Evolutionary conservation across 2,113 vertebrate species (phyloP).

Genomic region (Alligator sinensis): DNA sequence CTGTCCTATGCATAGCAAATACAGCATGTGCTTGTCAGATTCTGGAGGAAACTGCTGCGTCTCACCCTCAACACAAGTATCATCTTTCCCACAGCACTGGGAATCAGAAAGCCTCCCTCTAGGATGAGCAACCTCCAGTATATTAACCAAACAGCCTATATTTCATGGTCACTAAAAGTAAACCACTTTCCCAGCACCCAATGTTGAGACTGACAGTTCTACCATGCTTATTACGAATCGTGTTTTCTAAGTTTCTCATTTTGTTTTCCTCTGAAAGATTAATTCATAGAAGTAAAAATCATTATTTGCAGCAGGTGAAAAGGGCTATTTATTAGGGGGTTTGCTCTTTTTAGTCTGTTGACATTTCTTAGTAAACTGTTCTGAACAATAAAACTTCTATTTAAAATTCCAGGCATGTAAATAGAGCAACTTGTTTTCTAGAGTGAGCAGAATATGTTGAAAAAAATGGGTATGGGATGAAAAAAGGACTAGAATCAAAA

Average conservation of each 20-base stretch:
- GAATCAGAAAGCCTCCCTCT: not conserved
- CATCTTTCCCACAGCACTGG: conserved; percentile 4
- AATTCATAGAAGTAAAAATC: not conserved
- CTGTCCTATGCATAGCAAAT: not conserved
- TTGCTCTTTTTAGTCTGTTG: too few relatives aligned
- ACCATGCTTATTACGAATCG: not conserved
- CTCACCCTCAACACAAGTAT: conserved; percentile 8
- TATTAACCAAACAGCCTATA: not conserved
- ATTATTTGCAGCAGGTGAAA: not conserved
- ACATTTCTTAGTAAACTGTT: not conserved
- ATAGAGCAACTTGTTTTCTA: not conserved
- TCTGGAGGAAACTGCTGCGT: conserved; percentile 1
- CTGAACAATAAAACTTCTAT: not conserved
- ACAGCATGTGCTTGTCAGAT: not conserved
- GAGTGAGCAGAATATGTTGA: not conserved
- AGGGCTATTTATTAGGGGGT: too few relatives aligned
- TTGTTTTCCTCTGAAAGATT: not conserved
- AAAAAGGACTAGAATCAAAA: not conserved
- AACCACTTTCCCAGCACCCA: not conserved
- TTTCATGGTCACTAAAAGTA: not conserved
- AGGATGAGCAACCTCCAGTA: not conserved
- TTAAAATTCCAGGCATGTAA: not conserved
- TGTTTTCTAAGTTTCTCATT: not conserved
- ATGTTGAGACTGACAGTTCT: not conserved
- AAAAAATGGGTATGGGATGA: not conserved